These are phyloP conservation scores for Palythoa heliodiscus DNA, from an alignment of 92 coral and sea anemone species.

Conservation along the genomic window DNA sequence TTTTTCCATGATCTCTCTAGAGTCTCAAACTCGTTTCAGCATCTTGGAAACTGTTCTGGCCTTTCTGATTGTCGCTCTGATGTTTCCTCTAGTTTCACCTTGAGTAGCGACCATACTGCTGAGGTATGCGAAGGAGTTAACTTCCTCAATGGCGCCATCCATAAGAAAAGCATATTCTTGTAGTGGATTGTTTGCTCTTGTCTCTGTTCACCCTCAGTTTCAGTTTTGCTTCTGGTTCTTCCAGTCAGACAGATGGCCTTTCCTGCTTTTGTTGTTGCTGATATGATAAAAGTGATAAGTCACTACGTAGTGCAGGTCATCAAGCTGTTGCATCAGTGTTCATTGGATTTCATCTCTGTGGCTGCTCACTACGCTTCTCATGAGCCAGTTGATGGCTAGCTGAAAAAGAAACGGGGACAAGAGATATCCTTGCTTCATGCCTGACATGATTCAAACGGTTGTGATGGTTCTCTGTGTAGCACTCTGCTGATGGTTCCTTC, in stretches of 20 bases:
- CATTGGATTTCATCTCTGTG: background rate
- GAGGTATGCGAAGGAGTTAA: background rate
- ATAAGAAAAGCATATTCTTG: background rate
- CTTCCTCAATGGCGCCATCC: background rate
- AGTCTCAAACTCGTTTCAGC: no score
- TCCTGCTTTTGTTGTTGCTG: background rate
- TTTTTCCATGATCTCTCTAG: background rate
- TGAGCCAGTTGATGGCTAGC: background rate
- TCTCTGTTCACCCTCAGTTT: background rate
- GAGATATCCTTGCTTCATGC: background rate
- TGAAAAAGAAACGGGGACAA: background rate
- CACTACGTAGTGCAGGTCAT: background rate
- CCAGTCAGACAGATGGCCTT: background rate
- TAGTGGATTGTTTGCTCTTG: background rate
- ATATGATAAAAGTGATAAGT: background rate
- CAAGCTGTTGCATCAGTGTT: background rate
- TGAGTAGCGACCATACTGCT: no score
- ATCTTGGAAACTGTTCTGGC: no score
- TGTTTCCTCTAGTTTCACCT: background rate
- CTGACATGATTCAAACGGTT: background rate
- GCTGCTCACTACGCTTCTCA: background rate
- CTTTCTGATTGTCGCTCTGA: background rate
- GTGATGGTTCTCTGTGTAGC: background rate
- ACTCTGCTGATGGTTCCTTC: background rate
- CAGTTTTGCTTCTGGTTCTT: background rate